Conservation (phyloP, 2,888 invertebrate genomes). For the Athrips mouffetella region DNA sequence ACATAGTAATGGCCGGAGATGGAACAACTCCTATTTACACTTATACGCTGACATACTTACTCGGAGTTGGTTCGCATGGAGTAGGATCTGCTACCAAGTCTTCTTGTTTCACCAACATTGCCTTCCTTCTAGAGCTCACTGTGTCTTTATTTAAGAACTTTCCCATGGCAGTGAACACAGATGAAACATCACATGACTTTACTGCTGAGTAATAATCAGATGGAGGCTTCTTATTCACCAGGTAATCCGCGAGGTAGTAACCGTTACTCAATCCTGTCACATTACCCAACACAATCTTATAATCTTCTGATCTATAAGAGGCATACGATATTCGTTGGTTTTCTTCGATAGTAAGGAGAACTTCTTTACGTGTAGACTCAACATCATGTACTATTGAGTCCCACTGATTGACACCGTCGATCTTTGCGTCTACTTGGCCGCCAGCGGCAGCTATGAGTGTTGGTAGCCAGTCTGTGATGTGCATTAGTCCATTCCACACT, state of each 20-base stretch:
- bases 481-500: conserved; percentile 81
- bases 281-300: conserved; percentile 80
- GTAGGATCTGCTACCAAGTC: conserved; percentile 50
- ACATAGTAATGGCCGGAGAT: too few relatives aligned
- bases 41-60: conserved; percentile 41
- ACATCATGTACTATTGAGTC: conserved; percentile 73
- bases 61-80: conserved; percentile 54
- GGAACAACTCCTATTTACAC: neutral
- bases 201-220: conserved; percentile 54
- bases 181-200: conserved; percentile 47
- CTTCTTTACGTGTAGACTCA: conserved; percentile 71
- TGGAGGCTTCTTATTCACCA: conserved; percentile 45
- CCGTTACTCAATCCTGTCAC: conserved; percentile 56
- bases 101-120: conserved; percentile 48
- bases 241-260: conserved; percentile 55
- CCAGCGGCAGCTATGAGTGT: conserved; percentile 78
- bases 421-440: conserved; percentile 43
- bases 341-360: conserved; percentile 78
- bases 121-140: conserved; percentile 44
- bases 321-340: conserved; percentile 71
- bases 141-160: conserved; percentile 44
- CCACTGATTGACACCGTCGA: conserved; percentile 86
- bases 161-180: conserved; percentile 50
- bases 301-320: conserved; percentile 79
- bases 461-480: conserved; percentile 91